A percentile compares a stretch with the other conserved stretches of the same genome.
phyloP scores from a whole-genome alignment of 1,140 invertebrate species.

The Dendroctonus valens region DNA sequence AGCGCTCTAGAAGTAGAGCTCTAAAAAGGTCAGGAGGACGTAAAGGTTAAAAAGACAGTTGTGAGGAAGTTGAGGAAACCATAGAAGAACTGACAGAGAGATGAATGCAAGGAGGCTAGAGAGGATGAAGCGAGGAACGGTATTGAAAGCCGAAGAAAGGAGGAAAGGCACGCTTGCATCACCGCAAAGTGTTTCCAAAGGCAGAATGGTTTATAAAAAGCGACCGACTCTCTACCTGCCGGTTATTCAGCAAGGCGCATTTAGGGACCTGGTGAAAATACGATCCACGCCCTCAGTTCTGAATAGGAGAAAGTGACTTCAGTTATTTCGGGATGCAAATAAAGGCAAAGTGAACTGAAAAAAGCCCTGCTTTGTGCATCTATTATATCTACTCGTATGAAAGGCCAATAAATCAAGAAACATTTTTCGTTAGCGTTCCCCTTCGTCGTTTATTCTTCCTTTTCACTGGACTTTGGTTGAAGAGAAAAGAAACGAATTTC shows the following conservation, averaged over 20 bases:
- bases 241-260: not conserved
- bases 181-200: not conserved
- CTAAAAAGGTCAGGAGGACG: not conserved
- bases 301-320: constrained; percentile 1
- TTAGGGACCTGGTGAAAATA: constrained; percentile 9
- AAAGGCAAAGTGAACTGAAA: no score
- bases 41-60: not conserved
- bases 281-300: not conserved
- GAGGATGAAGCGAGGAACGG: not conserved
- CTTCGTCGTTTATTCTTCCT: constrained; percentile 2
- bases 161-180: not conserved
- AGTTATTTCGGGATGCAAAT: no score
- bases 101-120: not conserved
- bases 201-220: constrained; percentile 7
- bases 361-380: no score
- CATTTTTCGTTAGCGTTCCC: constrained; percentile 7
- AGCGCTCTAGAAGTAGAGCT: constrained; percentile 1
- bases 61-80: constrained; percentile 3
- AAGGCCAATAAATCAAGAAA: not conserved
- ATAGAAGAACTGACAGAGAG: constrained; percentile 1
- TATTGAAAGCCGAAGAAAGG: not conserved
- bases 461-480: not conserved
- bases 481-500: not conserved
- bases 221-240: constrained; percentile 13
- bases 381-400: no score